Evolutionary conservation across 2,113 vertebrate genomes (phyloP).

Genomic region (Noturus placidus): DNA sequence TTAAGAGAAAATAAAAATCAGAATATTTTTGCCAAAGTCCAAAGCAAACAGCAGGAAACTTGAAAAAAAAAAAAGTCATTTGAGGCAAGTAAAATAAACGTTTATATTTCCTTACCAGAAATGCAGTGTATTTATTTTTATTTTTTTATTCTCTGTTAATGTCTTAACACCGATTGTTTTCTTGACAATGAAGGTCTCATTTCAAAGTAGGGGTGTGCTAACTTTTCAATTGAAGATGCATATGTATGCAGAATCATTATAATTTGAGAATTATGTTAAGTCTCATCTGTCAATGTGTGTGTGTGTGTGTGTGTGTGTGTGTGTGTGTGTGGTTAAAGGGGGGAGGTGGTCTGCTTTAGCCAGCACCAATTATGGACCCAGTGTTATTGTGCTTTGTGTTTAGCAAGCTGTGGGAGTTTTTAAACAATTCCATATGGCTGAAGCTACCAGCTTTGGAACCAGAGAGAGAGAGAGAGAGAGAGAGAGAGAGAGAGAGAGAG

Average conservation of each 20-base stretch:
- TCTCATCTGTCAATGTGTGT: slow-evolving; percentile 16
- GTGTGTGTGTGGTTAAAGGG: slow-evolving; percentile 9
- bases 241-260: background rate
- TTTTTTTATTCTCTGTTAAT: background rate
- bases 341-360: slow-evolving; percentile 69
- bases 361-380: slow-evolving; percentile 79
- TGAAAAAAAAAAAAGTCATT: background rate
- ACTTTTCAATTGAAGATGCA: background rate
- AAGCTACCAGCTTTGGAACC: slow-evolving; percentile 79
- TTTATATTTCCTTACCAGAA: background rate
- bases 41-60: background rate
- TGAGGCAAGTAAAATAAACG: background rate
- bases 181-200: background rate
- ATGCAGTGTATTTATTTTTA: background rate
- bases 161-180: background rate
- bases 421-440: slow-evolving; percentile 76
- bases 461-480: slow-evolving; percentile 44
- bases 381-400: slow-evolving; percentile 78
- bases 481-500: slow-evolving; percentile 44
- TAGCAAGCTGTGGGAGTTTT: slow-evolving; percentile 82
- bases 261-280: background rate
- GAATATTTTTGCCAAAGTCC: background rate
- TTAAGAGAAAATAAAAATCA: background rate
- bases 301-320: slow-evolving; percentile 9
- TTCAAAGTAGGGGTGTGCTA: background rate